A percentile compares a stretch with the other conserved stretches of the same genome.
Evolutionary conservation across 1,140 invertebrate species (phyloP).

Genomic region (Idris sp.): DNA sequence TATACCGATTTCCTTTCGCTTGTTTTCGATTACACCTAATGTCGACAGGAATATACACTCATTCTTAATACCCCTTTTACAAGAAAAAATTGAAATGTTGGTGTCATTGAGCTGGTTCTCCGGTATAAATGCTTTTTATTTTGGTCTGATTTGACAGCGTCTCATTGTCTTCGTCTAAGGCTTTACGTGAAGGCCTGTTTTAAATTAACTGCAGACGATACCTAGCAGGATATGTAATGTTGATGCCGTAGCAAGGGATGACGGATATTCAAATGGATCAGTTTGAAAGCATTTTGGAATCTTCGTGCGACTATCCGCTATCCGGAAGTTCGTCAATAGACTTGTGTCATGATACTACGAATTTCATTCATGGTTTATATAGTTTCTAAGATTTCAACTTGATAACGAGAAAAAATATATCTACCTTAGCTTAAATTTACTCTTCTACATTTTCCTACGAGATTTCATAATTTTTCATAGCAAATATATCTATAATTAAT

Average conservation of each 20-base stretch:
- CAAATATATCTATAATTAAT: no score
- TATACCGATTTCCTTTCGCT: constrained; percentile 45
- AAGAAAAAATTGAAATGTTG: constrained; percentile 60
- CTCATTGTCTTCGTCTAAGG: constrained; percentile 67
- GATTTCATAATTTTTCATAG: no score
- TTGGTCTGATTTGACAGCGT: constrained; percentile 72
- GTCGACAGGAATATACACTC: constrained; percentile 22
- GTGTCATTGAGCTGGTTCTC: constrained; percentile 59
- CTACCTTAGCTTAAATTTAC: no score
- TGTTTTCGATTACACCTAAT: constrained; percentile 36
- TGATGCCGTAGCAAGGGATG: constrained; percentile 54
- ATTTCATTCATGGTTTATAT: constrained; percentile 29
- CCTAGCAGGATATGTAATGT: constrained; percentile 73
- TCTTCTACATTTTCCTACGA: no score
- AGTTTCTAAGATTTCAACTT: background rate
- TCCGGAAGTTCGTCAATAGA: constrained; percentile 62
- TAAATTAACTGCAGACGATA: constrained; percentile 75
- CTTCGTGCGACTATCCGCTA: constrained; percentile 48
- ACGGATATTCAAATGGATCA: constrained; percentile 66
- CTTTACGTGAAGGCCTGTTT: constrained; percentile 67
- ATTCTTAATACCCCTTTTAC: constrained; percentile 42
- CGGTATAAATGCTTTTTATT: constrained; percentile 71
- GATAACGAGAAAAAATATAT: no score
- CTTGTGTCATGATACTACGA: constrained; percentile 58
- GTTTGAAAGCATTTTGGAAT: constrained; percentile 59